Evolutionary conservation across 2,113 vertebrate species (phyloP), one percentile per base, ranked within the genome.

Genomic region (Microtus pennsylvanicus): DNA sequence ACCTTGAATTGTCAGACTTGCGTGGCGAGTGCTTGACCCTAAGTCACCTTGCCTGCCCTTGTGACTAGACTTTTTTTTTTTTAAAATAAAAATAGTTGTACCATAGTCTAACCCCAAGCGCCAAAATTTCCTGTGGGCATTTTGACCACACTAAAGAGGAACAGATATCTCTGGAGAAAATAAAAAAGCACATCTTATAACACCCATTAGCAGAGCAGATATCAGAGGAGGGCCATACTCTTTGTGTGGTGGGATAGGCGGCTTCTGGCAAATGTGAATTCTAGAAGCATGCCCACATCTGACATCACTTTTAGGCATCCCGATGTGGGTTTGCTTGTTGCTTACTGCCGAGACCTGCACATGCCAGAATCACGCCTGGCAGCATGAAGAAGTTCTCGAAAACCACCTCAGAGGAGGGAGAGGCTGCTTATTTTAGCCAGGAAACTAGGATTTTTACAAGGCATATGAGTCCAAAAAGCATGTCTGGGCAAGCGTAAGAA

Each of bases 161-260:
- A 30, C 35, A 78, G 6, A 26, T 0, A 87, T 47, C 14, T 30
- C 17, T 38, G 0, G 5, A 47, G 42, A 47, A 9, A 33, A 42
- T 42, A 45, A 58, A 58, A 55, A n/a, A 89, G 42, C 0, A 7
- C 5, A 11, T 1, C 0, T 0, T 1, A 2, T 47, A 14, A 3
- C 5, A 8, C 22, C 26, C 47, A 1, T 3, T 22, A 35, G 28
- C 8, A 3, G 30, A 47, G 11, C 52, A 7, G 26, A 4, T 0
- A 22, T 61, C 8, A 4, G 38, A 22, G 26, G 65, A 63, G 7
- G 14, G 38, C 28, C 4, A 0, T 1, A 8, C 3, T 12, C 0
- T 13, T 21, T 11, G 9, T 4, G 0, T 4, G 45, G 69, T 2
- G 7, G 45, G 55, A 24, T 0, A 26, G 42, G 21, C 26, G 2